Evolutionary conservation across 2,888 invertebrate species (phyloP).

Genomic region (Scaptomyza polygonia): DNA sequence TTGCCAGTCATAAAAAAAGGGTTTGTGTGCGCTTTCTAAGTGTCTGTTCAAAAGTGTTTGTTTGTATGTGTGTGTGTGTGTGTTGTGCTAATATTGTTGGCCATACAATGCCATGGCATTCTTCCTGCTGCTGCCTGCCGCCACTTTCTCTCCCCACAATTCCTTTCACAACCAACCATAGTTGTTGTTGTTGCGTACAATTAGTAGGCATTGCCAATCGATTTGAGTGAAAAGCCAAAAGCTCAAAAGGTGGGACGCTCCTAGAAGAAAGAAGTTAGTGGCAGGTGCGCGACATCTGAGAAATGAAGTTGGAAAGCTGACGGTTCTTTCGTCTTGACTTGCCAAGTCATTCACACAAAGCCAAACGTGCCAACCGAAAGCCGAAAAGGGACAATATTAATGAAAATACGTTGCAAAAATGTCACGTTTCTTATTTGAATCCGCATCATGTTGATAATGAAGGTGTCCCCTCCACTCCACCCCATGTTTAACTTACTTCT

Average conservation of each 20-base stretch:
- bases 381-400: constrained; percentile 68
- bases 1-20: constrained; percentile 79
- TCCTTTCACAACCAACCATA: neutral
- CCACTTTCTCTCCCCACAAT: constrained; percentile 1
- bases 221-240: constrained; percentile 76
- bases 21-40: constrained; percentile 39
- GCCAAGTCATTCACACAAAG: constrained; percentile 48
- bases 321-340: constrained; percentile 34
- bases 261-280: constrained; percentile 42
- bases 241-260: constrained; percentile 69
- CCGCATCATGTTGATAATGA: constrained; percentile 60
- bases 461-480: constrained; percentile 18
- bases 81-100: constrained; percentile 64
- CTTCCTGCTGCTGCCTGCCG: constrained; percentile 8
- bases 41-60: constrained; percentile 6
- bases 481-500: neutral
- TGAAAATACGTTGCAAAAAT: constrained; percentile 75
- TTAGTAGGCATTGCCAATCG: constrained; percentile 80
- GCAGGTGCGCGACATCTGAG: constrained; percentile 73
- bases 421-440: constrained; percentile 74
- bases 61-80: constrained; percentile 40
- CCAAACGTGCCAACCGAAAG: constrained; percentile 41
- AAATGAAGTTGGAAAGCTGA: constrained; percentile 65
- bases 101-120: constrained; percentile 63
- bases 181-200: constrained; percentile 62